Evolutionary conservation across 2,113 vertebrate species (phyloP).

Genomic region (Callopanchax toddi): DNA sequence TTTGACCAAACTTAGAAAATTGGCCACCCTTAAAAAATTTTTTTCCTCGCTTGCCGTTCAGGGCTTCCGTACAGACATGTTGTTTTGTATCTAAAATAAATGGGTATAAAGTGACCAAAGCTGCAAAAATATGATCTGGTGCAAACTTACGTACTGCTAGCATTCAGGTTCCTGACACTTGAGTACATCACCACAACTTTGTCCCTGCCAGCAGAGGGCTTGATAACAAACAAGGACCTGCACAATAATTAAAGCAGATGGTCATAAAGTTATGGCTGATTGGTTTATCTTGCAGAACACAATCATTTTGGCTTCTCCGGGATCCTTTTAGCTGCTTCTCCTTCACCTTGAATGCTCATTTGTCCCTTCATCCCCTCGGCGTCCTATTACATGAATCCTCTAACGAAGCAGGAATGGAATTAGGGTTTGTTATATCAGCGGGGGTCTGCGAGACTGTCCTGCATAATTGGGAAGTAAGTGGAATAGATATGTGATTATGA

Average conservation of each 20-base stretch:
- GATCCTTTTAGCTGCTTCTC: constrained; percentile 20
- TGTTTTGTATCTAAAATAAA: no score
- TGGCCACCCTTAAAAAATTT: no score
- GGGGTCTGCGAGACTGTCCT: constrained; percentile 67
- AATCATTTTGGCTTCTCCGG: constrained; percentile 18
- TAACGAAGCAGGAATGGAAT: constrained; percentile 66
- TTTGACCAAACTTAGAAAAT: no score
- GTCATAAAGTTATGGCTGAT: not conserved
- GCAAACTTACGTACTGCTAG: no score
- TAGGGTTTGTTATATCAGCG: constrained; percentile 62
- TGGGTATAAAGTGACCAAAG: no score
- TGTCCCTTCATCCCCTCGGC: constrained; percentile 38
- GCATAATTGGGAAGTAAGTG: constrained; percentile 74
- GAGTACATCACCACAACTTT: no score
- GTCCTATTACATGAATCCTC: constrained; percentile 46
- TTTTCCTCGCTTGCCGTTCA: no score
- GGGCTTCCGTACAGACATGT: not conserved
- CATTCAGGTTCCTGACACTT: no score
- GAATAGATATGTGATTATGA: constrained; percentile 74
- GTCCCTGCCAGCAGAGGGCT: not conserved
- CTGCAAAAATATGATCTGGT: no score
- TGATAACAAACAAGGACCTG: not conserved
- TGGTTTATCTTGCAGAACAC: no score
- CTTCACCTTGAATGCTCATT: constrained; percentile 42
- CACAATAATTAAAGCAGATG: not conserved